phyloP scores from a whole-genome alignment of 1,140 invertebrate species.

The Drosophila nannoptera region DNA sequence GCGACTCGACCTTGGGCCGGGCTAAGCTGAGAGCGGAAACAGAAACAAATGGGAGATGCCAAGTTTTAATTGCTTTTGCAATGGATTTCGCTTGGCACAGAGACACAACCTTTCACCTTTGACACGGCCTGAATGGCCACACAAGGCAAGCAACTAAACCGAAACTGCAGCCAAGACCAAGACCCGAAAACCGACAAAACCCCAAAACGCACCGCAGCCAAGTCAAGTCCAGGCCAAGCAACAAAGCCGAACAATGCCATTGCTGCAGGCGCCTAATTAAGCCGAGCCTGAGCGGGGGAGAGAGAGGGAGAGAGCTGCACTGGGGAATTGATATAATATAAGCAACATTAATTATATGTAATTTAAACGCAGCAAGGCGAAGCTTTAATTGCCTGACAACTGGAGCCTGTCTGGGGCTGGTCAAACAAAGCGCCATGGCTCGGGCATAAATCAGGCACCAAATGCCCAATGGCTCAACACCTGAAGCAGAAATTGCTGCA shows the following conservation, averaged over 20 bases:
- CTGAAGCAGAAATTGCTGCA: slow-evolving; percentile 8
- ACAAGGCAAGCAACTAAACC: slow-evolving; percentile 19
- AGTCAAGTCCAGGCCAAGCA: slow-evolving; percentile 1
- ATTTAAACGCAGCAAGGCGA: slow-evolving; percentile 16
- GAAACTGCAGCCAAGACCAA: slow-evolving; percentile 4
- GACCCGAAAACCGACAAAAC: slow-evolving; percentile 33
- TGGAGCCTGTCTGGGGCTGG: slow-evolving; percentile 7
- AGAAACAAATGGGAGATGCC: slow-evolving; percentile 9
- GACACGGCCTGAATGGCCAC: slow-evolving; percentile 4
- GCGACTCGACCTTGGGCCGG: neutral
- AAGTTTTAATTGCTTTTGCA: slow-evolving; percentile 21
- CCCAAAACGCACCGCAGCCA: slow-evolving; percentile 24
- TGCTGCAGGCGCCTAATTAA: slow-evolving; percentile 48
- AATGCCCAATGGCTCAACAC: slow-evolving; percentile 50
- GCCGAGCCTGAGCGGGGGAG: slow-evolving; percentile 15
- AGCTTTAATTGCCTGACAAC: slow-evolving; percentile 27
- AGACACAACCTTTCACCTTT: slow-evolving; percentile 6
- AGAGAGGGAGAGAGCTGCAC: neutral
- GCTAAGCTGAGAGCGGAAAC: slow-evolving; percentile 5
- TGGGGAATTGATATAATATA: slow-evolving; percentile 8
- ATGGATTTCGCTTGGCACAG: slow-evolving; percentile 7
- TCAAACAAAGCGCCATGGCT: slow-evolving; percentile 47
- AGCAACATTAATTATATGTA: slow-evolving; percentile 34
- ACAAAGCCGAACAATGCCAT: slow-evolving; percentile 35
- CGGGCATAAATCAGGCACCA: slow-evolving; percentile 48